A percentile compares a stretch with the other conserved stretches of the same genome.
phyloP scores from a whole-genome alignment of 2,888 invertebrate genomes.

The Rhamnusium bicolor region DNA sequence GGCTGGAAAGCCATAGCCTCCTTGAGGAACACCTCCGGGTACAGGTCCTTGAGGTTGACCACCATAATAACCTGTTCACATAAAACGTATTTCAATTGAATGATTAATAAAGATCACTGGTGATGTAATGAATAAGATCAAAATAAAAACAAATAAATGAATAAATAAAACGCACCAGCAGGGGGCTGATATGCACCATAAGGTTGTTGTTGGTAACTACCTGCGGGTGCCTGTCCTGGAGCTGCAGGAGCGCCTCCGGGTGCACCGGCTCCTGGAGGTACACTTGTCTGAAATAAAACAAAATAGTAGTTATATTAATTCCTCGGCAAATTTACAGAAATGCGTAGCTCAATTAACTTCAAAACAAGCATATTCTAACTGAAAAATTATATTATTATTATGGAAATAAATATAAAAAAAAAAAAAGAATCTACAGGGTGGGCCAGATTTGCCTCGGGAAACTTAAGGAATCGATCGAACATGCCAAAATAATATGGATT shows the following conservation, averaged over 20 bases:
- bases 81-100: neutral
- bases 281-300: slow-evolving; percentile 31
- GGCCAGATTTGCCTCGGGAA: too few relatives aligned
- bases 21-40: slow-evolving; percentile 66
- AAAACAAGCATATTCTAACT: too few relatives aligned
- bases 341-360: too few relatives aligned
- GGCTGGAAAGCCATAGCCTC: slow-evolving; percentile 70
- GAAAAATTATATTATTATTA: too few relatives aligned
- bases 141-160: slow-evolving; percentile 19
- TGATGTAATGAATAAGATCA: slow-evolving; percentile 15
- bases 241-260: slow-evolving; percentile 55
- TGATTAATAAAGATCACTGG: neutral
- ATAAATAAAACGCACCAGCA: slow-evolving; percentile 59
- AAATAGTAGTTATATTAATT: neutral
- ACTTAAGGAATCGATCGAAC: too few relatives aligned
- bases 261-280: slow-evolving; percentile 42
- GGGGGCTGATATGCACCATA: slow-evolving; percentile 69
- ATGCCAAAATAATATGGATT: too few relatives aligned
- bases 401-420: too few relatives aligned
- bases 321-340: neutral
- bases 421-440: too few relatives aligned
- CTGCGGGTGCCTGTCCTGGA: slow-evolving; percentile 57
- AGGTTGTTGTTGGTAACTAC: slow-evolving; percentile 62
- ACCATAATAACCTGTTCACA: slow-evolving; percentile 65
- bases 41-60: slow-evolving; percentile 65